Evolutionary conservation across 1,140 invertebrate genomes (phyloP), one percentile per base, ranked within the genome.

Genomic region (Drosophila albomicans): DNA sequence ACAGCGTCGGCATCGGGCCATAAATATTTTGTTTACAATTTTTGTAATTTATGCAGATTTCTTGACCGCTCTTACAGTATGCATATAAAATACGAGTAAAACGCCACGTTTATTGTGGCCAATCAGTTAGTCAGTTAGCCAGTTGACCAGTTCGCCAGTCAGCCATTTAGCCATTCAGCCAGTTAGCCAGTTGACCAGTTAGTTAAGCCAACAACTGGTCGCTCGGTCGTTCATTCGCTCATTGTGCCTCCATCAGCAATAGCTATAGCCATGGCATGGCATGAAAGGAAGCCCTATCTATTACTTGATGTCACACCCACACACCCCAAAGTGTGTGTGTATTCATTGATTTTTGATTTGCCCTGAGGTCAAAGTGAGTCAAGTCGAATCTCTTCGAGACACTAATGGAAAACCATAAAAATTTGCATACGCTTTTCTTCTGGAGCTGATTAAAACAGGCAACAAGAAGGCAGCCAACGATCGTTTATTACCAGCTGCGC

Each of bases 21-120:
- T 89, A 89, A 89, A 89, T 81, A 89, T 89, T 89, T 89, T 89
- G 85, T 89, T 89, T 89, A 89, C 86, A 89, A 89, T 90, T 72
- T 79, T 85, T 81, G 54, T 89, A 89, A 89, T 89, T 90, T 89
- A 90, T 89, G 85, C 86, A 79, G 70, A 81, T 89, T 81, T 88
- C 64, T 81, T 75, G 77, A 75, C 62, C 66, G 58, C 77, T 75
- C 78, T 79, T 79, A 70, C 69, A 73, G 76, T 66, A 54, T 66
- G 69, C 75, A 73, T 78, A 79, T 78, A 65, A 74, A 74, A 79
- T 38, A 67, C 63, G 48, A 51, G 62, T 52, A 49, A 72, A 79
- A 46, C 25, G 70, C 78, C 70, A 82, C 82, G 76, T 84, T 84
- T 61, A 59, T 80, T 87, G 84, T 87, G 84, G 82, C 68, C 76